Conservation (phyloP, 2,797 vertebrate species). For the Podarcis siculus region DNA sequence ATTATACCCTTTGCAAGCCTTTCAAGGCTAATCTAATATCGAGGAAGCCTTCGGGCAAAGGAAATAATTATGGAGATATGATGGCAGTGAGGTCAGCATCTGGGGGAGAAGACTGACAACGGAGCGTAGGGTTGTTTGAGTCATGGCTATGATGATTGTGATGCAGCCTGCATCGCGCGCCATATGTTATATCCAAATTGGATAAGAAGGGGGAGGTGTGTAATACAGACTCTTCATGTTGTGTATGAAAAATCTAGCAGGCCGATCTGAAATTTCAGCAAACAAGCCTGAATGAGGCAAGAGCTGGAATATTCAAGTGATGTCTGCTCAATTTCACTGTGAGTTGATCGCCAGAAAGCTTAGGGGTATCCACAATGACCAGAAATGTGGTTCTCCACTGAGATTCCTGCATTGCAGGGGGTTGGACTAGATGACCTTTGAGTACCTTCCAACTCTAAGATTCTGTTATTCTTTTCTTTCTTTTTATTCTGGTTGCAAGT, state of each 20-base stretch:
- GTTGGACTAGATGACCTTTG: no score
- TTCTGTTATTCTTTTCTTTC: no score
- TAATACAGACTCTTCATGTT: no score
- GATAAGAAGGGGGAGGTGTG: neutral
- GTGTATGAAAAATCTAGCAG: neutral
- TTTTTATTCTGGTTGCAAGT: no score
- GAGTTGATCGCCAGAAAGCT: neutral
- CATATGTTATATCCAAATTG: neutral
- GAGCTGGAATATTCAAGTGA: neutral
- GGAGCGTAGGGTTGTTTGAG: neutral
- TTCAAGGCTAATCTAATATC: neutral
- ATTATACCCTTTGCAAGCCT: neutral
- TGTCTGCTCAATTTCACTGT: neutral
- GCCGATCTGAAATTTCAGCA: neutral
- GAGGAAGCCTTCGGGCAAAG: neutral
- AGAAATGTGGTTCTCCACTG: neutral
- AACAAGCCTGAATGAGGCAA: neutral
- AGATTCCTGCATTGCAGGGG: no score
- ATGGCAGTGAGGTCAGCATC: neutral
- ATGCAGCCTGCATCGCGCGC: no score
- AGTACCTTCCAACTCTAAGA: no score
- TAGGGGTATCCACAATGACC: neutral
- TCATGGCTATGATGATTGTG: neutral
- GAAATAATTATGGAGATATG: neutral
- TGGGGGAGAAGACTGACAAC: neutral